phyloP scores from a whole-genome alignment of 2,888 invertebrate genomes.

The Temnothorax ravouxi region DNA sequence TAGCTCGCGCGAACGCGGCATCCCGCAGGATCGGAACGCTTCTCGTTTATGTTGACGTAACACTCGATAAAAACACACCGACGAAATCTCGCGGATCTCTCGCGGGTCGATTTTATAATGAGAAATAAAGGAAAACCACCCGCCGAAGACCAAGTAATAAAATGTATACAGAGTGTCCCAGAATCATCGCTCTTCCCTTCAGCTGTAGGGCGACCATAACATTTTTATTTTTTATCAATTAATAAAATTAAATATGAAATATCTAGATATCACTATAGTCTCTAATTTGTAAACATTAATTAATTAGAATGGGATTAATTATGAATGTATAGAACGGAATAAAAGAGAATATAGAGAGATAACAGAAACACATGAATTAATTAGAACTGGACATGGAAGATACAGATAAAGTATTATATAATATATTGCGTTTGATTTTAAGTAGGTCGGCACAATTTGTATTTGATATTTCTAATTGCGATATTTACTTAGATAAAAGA shows the following conservation, averaged over 20 bases:
- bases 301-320: too few species aligned
- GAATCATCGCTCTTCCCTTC: neutral
- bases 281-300: neutral
- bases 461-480: constrained; percentile 9
- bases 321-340: too few species aligned
- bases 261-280: neutral
- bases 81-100: constrained; percentile 12
- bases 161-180: neutral
- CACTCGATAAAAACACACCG: constrained; percentile 12
- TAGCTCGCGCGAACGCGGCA: neutral
- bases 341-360: too few species aligned
- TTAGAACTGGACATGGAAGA: neutral
- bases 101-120: constrained; percentile 12
- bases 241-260: neutral
- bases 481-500: neutral
- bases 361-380: neutral
- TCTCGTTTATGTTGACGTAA: constrained; percentile 27
- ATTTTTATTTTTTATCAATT: neutral
- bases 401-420: neutral
- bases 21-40: constrained; percentile 3
- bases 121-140: constrained; percentile 1
- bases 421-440: neutral
- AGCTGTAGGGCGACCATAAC: neutral
- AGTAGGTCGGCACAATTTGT: neutral
- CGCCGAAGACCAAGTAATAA: neutral